Evolutionary conservation across 2,888 invertebrate species (phyloP), one percentile per base, ranked within the genome.

Genomic region (Tenthredo notha): DNA sequence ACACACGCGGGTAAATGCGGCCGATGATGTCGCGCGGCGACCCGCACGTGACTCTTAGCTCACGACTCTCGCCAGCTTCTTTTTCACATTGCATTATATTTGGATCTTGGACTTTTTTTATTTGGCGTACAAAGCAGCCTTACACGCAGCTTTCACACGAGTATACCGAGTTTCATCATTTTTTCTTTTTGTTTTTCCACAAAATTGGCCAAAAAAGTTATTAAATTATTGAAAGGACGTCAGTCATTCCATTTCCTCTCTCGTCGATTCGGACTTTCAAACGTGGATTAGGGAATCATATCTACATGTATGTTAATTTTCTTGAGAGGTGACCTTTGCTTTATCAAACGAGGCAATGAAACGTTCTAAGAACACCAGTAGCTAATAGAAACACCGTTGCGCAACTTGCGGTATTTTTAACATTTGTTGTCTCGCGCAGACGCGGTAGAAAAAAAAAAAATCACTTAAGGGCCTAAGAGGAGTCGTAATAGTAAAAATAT

Each of bases 31-130:
- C 70, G 40, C 70, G 37, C 40, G 40, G 80, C 37, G 21, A 58
- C 61, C 58, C 58, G 80, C 80, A 80, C 80, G 80, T 80, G 80
- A 80, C 80, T 80, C 21, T 80, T 29, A 77, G 77, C 80, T 80
- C 80, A 37, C 33, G 50, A 61, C 61, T 21, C 33, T 37, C 78
- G 18, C 29, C 50, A 54, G 77, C 77, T n/a, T 77, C 77, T 77
- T 47, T 29, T 54, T 18, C 33, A 15, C 54, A 12, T 50, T 29
- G 29, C 33, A 50, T 29, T 77, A 33, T 54, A 50, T 77, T 77
- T 47, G 50, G 47, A 77, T 77, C 33, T 50, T 47, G 18, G 40
- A 33, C 37, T 37, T 33, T 47, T 77, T 77, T 77, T 50, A 29
- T 77, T 10, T 15, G 0, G 25, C 21, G 9, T 25, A 61, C 25